Conservation (phyloP, 2,797 vertebrate genomes). For the Bryconaethiops microstoma region DNA sequence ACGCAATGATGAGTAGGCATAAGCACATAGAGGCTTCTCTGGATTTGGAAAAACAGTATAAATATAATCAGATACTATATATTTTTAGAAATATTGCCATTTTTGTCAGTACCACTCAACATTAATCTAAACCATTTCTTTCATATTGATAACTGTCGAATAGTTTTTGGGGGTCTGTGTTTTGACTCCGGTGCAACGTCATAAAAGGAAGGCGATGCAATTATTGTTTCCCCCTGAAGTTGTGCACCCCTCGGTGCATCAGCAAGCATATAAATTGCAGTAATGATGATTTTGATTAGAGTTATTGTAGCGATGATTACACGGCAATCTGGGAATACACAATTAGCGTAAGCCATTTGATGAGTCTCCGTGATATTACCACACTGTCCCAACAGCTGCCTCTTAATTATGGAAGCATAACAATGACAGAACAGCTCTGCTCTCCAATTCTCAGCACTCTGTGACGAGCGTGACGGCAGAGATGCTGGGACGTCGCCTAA, state of each 20-base stretch:
- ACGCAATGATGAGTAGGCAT: too few relatives aligned
- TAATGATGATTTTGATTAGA: slow-evolving; percentile 64
- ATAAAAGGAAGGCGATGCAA: slow-evolving; percentile 29
- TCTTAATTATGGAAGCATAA: slow-evolving; percentile 66
- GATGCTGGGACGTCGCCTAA: slow-evolving; percentile 19
- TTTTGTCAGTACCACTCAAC: neutral
- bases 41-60: too few relatives aligned
- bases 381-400: slow-evolving; percentile 65
- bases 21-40: too few relatives aligned
- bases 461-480: slow-evolving; percentile 14
- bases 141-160: slow-evolving; percentile 24
- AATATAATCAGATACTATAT: too few relatives aligned
- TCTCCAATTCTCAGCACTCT: neutral
- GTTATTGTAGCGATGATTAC: slow-evolving; percentile 64
- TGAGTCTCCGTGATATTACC: slow-evolving; percentile 60
- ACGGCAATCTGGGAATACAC: slow-evolving; percentile 64
- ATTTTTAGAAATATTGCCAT: neutral
- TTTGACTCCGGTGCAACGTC: slow-evolving; percentile 29
- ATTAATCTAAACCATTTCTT: neutral
- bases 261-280: slow-evolving; percentile 61
- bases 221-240: slow-evolving; percentile 26
- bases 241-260: slow-evolving; percentile 46
- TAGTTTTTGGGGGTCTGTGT: neutral
- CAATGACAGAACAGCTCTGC: slow-evolving; percentile 37
- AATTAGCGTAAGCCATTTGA: slow-evolving; percentile 65